Evolutionary conservation across 2,797 vertebrate species (phyloP).

Genomic region (Sternotherus odoratus): DNA sequence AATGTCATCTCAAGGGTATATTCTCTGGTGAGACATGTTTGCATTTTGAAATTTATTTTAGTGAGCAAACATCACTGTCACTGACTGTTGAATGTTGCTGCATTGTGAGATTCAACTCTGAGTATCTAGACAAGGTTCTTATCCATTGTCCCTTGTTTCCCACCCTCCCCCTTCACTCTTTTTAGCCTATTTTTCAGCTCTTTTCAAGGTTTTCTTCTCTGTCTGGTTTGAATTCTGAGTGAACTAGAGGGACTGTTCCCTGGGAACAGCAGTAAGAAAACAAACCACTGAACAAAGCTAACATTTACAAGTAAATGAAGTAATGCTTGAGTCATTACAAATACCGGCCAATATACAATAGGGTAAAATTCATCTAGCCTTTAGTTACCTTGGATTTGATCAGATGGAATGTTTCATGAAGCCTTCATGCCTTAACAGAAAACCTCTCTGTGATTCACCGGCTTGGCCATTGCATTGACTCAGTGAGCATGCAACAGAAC

Average conservation of each 20-base stretch:
- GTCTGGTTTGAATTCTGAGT: slow-evolving; percentile 47
- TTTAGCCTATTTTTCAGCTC: slow-evolving; percentile 53
- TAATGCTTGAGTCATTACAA: slow-evolving; percentile 71
- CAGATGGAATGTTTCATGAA: slow-evolving; percentile 13
- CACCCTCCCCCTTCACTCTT: slow-evolving; percentile 22
- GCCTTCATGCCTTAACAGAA: not conserved
- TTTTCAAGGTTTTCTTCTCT: slow-evolving; percentile 59
- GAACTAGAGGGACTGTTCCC: slow-evolving; percentile 65
- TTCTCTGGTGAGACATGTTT: slow-evolving; percentile 14
- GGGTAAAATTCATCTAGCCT: slow-evolving; percentile 54
- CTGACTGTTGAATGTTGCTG: not conserved
- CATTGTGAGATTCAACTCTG: not conserved
- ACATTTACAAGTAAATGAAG: slow-evolving; percentile 69
- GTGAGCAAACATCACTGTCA: not conserved
- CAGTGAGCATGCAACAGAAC: not conserved
- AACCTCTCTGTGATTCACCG: not conserved
- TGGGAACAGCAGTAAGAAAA: slow-evolving; percentile 73
- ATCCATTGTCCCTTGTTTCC: not conserved
- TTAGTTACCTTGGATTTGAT: slow-evolving; percentile 41
- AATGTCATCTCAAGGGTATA: not conserved
- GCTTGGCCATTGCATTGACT: not conserved
- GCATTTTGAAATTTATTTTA: slow-evolving; percentile 31
- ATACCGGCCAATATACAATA: slow-evolving; percentile 51
- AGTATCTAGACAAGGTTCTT: slow-evolving; percentile 44
- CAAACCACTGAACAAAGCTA: slow-evolving; percentile 66